Base-by-base conservation (phyloP, 2,113 vertebrate species). In the Pachycephala philippinensis region DNA sequence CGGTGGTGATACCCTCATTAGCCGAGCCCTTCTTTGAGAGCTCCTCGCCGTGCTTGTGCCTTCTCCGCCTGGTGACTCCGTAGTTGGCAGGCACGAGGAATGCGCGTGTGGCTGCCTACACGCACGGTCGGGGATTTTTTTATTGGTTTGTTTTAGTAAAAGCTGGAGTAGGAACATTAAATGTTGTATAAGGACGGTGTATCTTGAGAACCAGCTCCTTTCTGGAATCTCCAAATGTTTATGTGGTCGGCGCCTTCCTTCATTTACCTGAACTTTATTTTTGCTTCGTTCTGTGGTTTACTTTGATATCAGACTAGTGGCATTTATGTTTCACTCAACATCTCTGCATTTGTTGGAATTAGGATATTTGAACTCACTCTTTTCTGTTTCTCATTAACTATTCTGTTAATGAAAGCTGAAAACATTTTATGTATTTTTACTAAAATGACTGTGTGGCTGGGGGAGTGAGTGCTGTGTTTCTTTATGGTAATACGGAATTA, bases 291-390 rank as follows among this genome's bases (percentile, higher is more conserved):
- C 90, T 27, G 21, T 92, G 57, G 89, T 94, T 96, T 90, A 66
- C 93, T 95, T 97, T 90, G 84, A 42, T 97, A 84, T 94, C 45
- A 20, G 87, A 91, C 84, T 83, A 20, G 64, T 20, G 40, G 56
- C 28, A 11, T 63, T 88, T 93, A 66, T 81, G 52, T 57, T 95
- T 96, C 26, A 15, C 87, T 93, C 64, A 86, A 94, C 92, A 83
- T 84, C 65, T 19, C 49, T 12, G n/a, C 30, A 2, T 95, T 84
- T 90, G 74, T 81, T 59, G 77, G 91, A 56, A 69, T 27, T 70
- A 61, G 84, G 78, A 81, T 84, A 89, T 92, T 94, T 90, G 86
- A 80, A 92, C 76, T 65, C 0, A 1, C 72, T 69, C 27, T 60
- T 61, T n/a, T 93, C 94, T 94, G 96, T 27, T 77, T 94, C 93